Percentiles rank a stretch among this genome's conserved stretches.
Evolutionary conservation across 2,888 invertebrate genomes (phyloP).

Genomic region (Hymenopus coronatus): DNA sequence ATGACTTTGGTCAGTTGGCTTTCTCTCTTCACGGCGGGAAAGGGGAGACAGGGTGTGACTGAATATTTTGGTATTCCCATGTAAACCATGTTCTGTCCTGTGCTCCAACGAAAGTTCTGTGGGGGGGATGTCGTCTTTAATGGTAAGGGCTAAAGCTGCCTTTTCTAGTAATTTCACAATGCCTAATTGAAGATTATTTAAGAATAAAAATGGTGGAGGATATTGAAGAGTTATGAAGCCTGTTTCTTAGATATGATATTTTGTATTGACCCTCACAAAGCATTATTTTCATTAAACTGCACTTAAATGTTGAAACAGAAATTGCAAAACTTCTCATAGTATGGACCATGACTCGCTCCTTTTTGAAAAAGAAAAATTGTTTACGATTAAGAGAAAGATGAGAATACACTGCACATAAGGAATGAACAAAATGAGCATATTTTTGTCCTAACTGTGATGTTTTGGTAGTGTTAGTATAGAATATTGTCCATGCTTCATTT

Average conservation of each 20-base stretch:
- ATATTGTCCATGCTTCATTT: neutral
- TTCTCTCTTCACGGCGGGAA: neutral
- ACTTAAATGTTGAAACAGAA: neutral
- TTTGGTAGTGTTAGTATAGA: neutral
- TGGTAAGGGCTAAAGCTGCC: neutral
- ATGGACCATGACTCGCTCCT: neutral
- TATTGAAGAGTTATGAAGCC: neutral
- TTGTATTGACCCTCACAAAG: neutral
- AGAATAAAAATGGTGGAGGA: neutral
- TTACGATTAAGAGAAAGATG: neutral
- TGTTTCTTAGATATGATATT: neutral
- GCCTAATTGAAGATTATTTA: slow-evolving; percentile 6
- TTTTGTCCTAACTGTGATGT: neutral
- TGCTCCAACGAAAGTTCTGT: neutral
- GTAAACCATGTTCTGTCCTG: neutral
- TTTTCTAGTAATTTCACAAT: slow-evolving; percentile 13
- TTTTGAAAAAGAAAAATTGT: neutral
- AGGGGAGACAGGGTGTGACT: neutral
- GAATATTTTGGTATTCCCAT: neutral
- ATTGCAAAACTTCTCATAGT: neutral
- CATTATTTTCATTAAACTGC: neutral
- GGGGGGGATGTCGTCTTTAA: neutral
- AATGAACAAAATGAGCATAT: neutral
- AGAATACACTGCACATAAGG: neutral
- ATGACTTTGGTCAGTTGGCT: slow-evolving; percentile 6